Base-by-base conservation (phyloP, 2,888 invertebrate genomes). In the Epiperipatus broadwayi region DNA sequence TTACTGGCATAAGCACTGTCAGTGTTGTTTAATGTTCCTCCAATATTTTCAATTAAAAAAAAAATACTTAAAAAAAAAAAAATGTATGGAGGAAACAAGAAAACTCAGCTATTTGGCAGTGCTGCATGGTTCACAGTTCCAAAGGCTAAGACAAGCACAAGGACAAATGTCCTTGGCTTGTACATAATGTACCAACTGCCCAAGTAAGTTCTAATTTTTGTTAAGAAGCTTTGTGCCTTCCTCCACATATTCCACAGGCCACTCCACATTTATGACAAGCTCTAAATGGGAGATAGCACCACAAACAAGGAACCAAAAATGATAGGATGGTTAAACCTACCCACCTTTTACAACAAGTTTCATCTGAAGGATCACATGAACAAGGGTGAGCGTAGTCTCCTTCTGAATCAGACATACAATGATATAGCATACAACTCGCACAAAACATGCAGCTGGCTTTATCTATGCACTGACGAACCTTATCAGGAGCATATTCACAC, bases 361-460 rank as follows among this genome's bases (percentile, higher is more conserved):
- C 48, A 41, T 58, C 59, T n/a, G 49, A 64, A 21, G 68, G 61
- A 18, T 63, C 68, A 61, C 81, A 81, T 45, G 76, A 72, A 65
- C 85, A 89, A 5, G 85, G 84, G 54, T 74, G 71, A 38, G 72
- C 71, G 57, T 76, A 78, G 50, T 87, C 84, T 2, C 83, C 85
- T 55, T 87, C 87, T 2, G 78, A 71, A 60, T 85, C 84, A 47
- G 80, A 71, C 72, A 83, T 78, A 60, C 89, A 89, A 65, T 89
- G 87, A 65, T 87, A 89, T 53, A 85, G 67, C 72, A 87, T 73
- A 52, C 84, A 78, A 60, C 76, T 75, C 14, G 87, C 84, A 59
- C 84, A 81, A 47, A 73, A 70, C 53, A 89, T 74, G 57, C 89
- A 87, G 34, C 79, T 73, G 32, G 81, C 71, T 40, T 70, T 68